A percentile compares a stretch with the other conserved stretches of the same genome.
These are phyloP conservation scores for Hafferia zeledoni DNA, from an alignment of 2,797 vertebrate species.

Conservation along the genomic window DNA sequence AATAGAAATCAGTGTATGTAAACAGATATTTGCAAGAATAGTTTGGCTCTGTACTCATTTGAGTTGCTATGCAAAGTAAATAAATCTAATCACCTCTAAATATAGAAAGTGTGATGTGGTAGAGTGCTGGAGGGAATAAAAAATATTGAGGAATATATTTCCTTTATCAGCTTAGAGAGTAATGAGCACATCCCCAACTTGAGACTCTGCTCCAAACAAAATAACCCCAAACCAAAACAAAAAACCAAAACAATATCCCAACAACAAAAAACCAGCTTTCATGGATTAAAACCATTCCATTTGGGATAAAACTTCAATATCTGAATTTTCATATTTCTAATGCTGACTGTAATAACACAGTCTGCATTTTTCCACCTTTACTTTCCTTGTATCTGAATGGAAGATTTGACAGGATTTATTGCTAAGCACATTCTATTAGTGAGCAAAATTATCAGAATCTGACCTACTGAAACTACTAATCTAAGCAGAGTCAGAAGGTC, in stretches of 20 bases:
- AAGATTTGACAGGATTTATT: not conserved
- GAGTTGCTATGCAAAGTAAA: constrained; percentile 24
- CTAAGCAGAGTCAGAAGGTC: not conserved
- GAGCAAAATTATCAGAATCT: not conserved
- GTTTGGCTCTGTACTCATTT: constrained; percentile 4
- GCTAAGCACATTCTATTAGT: not conserved
- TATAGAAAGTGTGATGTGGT: not conserved
- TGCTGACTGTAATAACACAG: not conserved
- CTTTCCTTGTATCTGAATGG: not conserved
- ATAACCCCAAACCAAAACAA: fast-evolving
- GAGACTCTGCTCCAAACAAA: not conserved
- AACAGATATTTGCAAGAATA: constrained; percentile 33
- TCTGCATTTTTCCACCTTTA: not conserved
- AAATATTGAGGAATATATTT: not conserved
- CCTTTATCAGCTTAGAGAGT: not conserved
- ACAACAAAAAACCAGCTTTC: no score
- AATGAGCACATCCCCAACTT: not conserved
- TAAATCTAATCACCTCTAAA: constrained; percentile 45
- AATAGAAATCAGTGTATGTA: constrained; percentile 27
- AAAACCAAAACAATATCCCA: not conserved
- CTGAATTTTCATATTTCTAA: not conserved
- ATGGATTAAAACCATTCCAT: not conserved
- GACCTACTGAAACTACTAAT: not conserved
- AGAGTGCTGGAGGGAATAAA: not conserved
- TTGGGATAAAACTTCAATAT: not conserved